phyloP scores from a whole-genome alignment of 2,113 vertebrate genomes.

The Ptilonorhynchus violaceus region DNA sequence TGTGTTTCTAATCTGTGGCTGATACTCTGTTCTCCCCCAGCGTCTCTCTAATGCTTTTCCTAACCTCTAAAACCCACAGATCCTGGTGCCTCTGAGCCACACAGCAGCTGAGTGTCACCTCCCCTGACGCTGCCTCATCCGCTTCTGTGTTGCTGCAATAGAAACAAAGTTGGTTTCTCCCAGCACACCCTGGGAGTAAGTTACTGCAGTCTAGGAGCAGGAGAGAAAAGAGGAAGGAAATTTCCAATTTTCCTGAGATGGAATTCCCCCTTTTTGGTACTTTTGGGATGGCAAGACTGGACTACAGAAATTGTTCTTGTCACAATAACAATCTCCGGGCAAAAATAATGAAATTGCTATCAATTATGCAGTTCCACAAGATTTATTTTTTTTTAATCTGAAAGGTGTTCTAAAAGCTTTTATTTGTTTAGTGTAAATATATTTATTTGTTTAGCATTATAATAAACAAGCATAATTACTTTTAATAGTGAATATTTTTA shows the following conservation, averaged over 20 bases:
- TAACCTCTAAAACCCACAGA: neutral
- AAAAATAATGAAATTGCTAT: neutral
- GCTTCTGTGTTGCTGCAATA: rapidly evolving
- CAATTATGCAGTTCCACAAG: neutral
- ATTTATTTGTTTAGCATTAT: neutral
- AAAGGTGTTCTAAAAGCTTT: neutral
- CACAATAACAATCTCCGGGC: neutral
- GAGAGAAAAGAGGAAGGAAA: neutral
- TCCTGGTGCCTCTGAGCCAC: neutral
- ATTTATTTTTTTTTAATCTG: neutral
- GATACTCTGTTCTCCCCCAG: neutral
- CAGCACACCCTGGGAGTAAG: neutral
- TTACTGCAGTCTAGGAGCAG: neutral
- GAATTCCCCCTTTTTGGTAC: neutral
- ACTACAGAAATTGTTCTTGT: neutral
- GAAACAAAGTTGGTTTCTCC: rapidly evolving
- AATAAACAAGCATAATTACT: neutral
- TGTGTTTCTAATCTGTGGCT: neutral
- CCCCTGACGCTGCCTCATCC: neutral
- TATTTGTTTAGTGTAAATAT: neutral
- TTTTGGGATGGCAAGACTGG: neutral
- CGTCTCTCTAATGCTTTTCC: neutral
- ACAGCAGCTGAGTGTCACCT: neutral
- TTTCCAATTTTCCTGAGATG: neutral
- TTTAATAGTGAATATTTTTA: neutral